phyloP scores from a whole-genome alignment of 2,113 vertebrate species.

The Poeciliopsis turrubarensis region DNA sequence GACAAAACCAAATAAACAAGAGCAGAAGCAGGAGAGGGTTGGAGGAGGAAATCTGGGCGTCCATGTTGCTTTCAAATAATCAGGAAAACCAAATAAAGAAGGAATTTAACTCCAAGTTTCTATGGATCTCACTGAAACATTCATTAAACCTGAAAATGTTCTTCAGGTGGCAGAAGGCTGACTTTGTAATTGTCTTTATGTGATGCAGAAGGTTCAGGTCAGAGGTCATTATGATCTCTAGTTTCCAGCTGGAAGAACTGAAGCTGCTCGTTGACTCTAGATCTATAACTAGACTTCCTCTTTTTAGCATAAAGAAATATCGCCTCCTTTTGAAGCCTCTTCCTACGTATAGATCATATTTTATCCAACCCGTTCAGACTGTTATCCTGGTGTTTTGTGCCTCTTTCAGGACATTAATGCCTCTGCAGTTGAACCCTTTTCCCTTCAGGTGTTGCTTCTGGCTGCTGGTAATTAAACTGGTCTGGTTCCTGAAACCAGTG shows the following conservation, averaged over 20 bases:
- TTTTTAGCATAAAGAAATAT: too few relatives aligned
- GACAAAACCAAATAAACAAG: constrained; percentile 6
- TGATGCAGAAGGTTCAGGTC: too few relatives aligned
- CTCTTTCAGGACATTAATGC: background rate
- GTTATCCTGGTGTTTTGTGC: background rate
- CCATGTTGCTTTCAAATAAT: constrained; percentile 16
- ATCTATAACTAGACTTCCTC: too few relatives aligned
- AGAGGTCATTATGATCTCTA: too few relatives aligned
- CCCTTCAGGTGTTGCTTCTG: background rate
- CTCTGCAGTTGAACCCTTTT: background rate
- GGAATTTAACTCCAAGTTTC: background rate
- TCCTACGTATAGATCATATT: background rate
- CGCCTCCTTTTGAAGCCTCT: too few relatives aligned
- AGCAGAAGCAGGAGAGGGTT: background rate
- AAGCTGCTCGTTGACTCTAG: too few relatives aligned
- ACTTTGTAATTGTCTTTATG: too few relatives aligned
- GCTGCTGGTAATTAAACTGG: background rate
- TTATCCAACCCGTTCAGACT: background rate
- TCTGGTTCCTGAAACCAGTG: background rate
- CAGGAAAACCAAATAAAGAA: constrained; percentile 6
- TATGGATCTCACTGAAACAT: too few relatives aligned
- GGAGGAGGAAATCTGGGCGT: too few relatives aligned
- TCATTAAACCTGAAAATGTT: too few relatives aligned
- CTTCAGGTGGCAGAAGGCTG: too few relatives aligned
- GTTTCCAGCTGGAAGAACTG: too few relatives aligned